Percentiles rank a stretch among this genome's conserved stretches.
phyloP scores from a whole-genome alignment of 2,888 invertebrate genomes.

The Stratiomys singularior region DNA sequence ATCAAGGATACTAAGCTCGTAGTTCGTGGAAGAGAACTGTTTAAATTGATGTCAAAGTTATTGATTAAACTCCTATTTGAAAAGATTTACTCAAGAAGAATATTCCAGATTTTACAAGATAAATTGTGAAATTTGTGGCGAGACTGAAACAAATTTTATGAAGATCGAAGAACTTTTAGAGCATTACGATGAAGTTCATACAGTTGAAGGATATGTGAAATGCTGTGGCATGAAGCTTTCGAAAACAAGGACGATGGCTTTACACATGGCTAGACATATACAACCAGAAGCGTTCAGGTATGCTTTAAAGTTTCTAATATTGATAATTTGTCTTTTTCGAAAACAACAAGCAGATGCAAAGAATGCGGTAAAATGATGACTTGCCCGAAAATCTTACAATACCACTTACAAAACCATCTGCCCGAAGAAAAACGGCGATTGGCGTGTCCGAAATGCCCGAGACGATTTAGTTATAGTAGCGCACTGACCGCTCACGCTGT shows the following conservation, averaged over 20 bases:
- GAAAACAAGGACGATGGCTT: constrained; percentile 52
- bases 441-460: constrained; percentile 53
- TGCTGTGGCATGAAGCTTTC: constrained; percentile 53
- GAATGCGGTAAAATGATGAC: constrained; percentile 54
- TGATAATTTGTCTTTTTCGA: neutral
- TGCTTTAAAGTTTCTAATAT: neutral
- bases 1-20: constrained; percentile 52
- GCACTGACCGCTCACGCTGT: constrained; percentile 52
- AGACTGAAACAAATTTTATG: constrained; percentile 39
- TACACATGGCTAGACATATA: constrained; percentile 54
- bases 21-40: constrained; percentile 50
- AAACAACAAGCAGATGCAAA: constrained; percentile 48
- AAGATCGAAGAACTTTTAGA: constrained; percentile 47
- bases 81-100: too few relatives aligned
- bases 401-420: constrained; percentile 55
- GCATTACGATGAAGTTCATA: constrained; percentile 52
- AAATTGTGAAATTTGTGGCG: constrained; percentile 51
- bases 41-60: constrained; percentile 51
- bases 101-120: constrained; percentile 52
- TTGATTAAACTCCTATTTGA: neutral
- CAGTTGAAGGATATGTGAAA: constrained; percentile 53
- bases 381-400: constrained; percentile 53
- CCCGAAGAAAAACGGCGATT: constrained; percentile 53
- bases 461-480: constrained; percentile 53
- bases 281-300: constrained; percentile 54